Percentiles rank a stretch among this genome's conserved stretches.
phyloP scores from a whole-genome alignment of 2,797 vertebrate genomes.

The Synaphobranchus kaupii region DNA sequence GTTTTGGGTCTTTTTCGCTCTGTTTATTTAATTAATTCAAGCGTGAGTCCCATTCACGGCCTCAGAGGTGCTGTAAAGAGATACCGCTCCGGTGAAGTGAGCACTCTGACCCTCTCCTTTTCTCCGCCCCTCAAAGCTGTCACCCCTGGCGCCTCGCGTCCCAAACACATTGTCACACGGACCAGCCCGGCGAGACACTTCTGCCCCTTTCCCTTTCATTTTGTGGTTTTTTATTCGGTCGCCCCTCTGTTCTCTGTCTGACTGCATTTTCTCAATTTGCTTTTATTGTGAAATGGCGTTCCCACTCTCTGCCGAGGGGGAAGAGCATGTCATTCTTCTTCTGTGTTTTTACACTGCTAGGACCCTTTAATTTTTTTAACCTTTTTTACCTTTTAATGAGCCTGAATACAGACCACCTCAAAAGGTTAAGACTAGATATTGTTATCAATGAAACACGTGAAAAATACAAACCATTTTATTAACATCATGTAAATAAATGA shows the following conservation, averaged over 20 bases:
- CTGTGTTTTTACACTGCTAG: background rate
- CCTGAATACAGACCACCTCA: background rate
- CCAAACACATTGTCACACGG: slow-evolving; percentile 28
- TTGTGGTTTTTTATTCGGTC: background rate
- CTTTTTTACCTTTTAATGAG: background rate
- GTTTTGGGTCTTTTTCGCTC: slow-evolving; percentile 46
- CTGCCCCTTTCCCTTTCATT: slow-evolving; percentile 43
- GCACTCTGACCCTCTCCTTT: slow-evolving; percentile 65
- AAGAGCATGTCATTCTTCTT: background rate
- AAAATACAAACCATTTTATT: background rate
- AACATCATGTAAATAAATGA: background rate
- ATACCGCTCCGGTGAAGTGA: slow-evolving; percentile 59
- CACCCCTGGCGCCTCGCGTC: slow-evolving; percentile 57
- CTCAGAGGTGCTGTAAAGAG: slow-evolving; percentile 69
- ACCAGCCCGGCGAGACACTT: slow-evolving; percentile 38
- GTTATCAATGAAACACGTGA: background rate
- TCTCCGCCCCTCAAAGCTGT: slow-evolving; percentile 58
- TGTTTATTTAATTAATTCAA: slow-evolving; percentile 71
- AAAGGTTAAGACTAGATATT: background rate
- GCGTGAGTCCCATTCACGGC: slow-evolving; percentile 63
- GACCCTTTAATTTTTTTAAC: background rate
- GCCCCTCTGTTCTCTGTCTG: background rate
- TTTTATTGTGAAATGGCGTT: background rate
- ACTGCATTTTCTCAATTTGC: background rate
- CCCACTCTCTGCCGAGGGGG: background rate